Evolutionary conservation across 2,113 vertebrate species (phyloP).

Genomic region (Corythornis cristatus): DNA sequence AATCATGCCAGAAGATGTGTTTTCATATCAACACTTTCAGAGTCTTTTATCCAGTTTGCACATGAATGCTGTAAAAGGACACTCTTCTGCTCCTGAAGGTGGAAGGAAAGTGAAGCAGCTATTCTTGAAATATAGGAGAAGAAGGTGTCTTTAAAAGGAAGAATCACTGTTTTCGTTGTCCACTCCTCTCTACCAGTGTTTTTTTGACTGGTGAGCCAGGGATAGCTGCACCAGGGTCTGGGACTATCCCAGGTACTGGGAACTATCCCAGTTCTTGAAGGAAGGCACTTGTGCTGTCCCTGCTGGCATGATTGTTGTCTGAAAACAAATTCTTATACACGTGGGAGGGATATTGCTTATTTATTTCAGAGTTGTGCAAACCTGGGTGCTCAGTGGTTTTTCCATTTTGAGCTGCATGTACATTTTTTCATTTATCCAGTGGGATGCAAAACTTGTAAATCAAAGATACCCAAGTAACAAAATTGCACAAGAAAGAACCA

Average conservation of each 20-base stretch:
- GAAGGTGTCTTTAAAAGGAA: background rate
- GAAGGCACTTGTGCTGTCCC: background rate
- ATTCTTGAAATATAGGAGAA: background rate
- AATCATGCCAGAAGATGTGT: background rate
- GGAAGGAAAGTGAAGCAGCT: background rate
- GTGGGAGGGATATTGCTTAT: too few species aligned
- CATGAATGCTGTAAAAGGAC: background rate
- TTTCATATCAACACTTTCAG: background rate
- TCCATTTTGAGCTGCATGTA: background rate
- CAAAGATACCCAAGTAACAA: accelerated
- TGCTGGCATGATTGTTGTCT: background rate
- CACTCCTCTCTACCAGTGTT: background rate
- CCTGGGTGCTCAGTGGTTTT: too few species aligned
- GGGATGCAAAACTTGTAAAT: background rate
- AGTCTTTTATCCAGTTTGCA: background rate
- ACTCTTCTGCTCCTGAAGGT: background rate
- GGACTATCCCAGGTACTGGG: background rate
- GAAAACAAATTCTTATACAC: too few species aligned
- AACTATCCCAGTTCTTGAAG: background rate
- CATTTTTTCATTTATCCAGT: background rate
- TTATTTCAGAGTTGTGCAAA: too few species aligned
- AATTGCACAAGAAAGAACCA: background rate
- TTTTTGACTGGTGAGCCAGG: background rate
- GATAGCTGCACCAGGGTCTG: background rate
- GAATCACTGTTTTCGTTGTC: background rate